Conservation (phyloP, 1,140 invertebrate species). For the Eurosta solidaginis region DNA sequence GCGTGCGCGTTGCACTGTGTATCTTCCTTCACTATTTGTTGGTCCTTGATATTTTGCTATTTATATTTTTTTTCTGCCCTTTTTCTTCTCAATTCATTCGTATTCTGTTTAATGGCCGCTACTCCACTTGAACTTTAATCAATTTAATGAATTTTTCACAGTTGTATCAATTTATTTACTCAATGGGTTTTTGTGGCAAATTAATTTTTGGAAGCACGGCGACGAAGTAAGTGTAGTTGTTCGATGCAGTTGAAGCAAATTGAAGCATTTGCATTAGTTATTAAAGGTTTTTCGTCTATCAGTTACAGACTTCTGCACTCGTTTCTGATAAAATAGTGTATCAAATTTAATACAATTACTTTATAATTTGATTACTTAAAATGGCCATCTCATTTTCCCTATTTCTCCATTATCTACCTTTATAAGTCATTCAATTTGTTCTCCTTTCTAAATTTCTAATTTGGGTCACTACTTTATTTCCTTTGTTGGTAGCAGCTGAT, state of each 20-base stretch:
- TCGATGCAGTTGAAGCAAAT: background rate
- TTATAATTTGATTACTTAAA: no score
- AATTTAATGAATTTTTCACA: constrained; percentile 27
- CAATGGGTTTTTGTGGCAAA: constrained; percentile 28
- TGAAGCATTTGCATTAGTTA: constrained; percentile 10
- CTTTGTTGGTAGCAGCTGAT: no score
- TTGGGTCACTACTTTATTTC: no score
- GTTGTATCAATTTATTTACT: constrained; percentile 25
- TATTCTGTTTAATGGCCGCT: constrained; percentile 4
- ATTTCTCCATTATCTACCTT: background rate
- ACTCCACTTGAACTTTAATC: constrained; percentile 24
- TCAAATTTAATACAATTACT: no score
- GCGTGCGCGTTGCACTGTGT: no score
- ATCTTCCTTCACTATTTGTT: background rate
- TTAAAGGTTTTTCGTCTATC: no score
- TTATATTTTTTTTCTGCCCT: background rate
- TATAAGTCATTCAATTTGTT: background rate
- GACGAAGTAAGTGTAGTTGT: no score
- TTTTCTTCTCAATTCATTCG: constrained; percentile 2
- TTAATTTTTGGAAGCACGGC: background rate
- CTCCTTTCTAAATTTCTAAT: constrained; percentile 9
- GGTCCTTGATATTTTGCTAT: background rate
- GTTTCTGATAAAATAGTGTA: no score
- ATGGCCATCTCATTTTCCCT: no score
- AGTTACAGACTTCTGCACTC: no score